phyloP scores from a whole-genome alignment of 2,113 vertebrate genomes.

The Pycnonotus jocosus region DNA sequence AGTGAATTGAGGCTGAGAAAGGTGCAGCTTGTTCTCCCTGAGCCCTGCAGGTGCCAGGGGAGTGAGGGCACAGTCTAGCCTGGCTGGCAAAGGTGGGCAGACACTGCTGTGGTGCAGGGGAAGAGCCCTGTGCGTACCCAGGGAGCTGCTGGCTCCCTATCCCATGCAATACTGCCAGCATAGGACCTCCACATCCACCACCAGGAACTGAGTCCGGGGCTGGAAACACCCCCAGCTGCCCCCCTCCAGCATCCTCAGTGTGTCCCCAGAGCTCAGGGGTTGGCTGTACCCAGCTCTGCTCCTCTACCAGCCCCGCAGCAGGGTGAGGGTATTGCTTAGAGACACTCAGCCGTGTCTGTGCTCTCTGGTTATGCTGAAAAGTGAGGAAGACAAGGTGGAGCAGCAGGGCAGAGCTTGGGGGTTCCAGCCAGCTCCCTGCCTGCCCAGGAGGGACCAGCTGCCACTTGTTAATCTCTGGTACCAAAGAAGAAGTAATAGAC shows the following conservation, averaged over 20 bases:
- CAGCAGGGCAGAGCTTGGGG: background rate
- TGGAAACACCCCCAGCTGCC: background rate
- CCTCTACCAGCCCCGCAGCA: background rate
- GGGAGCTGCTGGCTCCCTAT: background rate
- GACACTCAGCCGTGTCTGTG: rapidly evolving
- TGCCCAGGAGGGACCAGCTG: background rate
- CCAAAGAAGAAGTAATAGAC: background rate
- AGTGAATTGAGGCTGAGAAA: background rate
- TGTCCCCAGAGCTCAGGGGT: background rate
- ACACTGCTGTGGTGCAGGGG: background rate
- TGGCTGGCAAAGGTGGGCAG: background rate
- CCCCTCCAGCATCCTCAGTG: background rate
- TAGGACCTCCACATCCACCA: rapidly evolving
- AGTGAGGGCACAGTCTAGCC: background rate
- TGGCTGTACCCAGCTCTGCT: background rate
- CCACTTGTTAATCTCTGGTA: background rate
- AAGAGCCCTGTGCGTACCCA: background rate
- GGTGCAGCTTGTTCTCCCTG: background rate
- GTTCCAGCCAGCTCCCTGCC: background rate
- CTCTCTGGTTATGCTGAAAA: background rate
- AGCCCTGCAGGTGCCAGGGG: background rate
- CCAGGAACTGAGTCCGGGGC: background rate
- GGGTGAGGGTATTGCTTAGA: constrained; percentile 34
- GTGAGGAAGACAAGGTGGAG: constrained; percentile 29
- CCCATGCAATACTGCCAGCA: background rate